Conservation (phyloP, 2,797 vertebrate species). For the Acropternis orthonyx region DNA sequence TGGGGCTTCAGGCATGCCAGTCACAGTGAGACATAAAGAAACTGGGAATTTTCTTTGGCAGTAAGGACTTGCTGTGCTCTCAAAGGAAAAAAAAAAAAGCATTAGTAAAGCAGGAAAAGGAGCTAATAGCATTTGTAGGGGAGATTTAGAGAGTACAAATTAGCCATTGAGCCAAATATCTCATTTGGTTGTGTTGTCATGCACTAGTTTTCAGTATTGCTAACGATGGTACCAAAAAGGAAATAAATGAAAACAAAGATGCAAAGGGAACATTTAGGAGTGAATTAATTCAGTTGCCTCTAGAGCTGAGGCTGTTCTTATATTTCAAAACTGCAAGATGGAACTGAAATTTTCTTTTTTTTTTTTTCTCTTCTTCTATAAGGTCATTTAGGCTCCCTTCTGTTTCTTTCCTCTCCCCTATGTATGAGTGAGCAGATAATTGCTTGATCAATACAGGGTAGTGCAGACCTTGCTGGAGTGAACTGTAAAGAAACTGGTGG, state of each 20-base stretch:
- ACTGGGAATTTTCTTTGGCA: not conserved
- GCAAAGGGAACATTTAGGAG: not conserved
- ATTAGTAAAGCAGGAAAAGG: not conserved
- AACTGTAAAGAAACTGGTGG: not conserved
- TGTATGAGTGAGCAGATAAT: not conserved
- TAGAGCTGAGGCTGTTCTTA: not conserved
- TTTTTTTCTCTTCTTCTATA: not conserved
- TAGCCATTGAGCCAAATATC: not conserved
- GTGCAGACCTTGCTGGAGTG: not conserved
- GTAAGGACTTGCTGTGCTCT: not conserved
- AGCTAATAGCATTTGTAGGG: not conserved
- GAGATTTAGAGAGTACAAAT: not conserved
- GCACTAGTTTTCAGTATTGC: not conserved
- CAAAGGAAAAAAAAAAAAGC: not conserved
- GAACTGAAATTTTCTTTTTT: not conserved
- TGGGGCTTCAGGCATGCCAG: not conserved
- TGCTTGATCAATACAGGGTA: not conserved
- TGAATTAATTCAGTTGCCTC: not conserved
- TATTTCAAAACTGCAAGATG: not conserved
- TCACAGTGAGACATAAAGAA: not conserved
- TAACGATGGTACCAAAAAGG: not conserved
- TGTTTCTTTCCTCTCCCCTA: not conserved
- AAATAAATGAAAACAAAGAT: constrained; percentile 33
- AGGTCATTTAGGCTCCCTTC: not conserved
- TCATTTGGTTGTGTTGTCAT: constrained; percentile 27